phyloP scores from a whole-genome alignment of 2,113 vertebrate genomes.

The Hassar affinis region DNA sequence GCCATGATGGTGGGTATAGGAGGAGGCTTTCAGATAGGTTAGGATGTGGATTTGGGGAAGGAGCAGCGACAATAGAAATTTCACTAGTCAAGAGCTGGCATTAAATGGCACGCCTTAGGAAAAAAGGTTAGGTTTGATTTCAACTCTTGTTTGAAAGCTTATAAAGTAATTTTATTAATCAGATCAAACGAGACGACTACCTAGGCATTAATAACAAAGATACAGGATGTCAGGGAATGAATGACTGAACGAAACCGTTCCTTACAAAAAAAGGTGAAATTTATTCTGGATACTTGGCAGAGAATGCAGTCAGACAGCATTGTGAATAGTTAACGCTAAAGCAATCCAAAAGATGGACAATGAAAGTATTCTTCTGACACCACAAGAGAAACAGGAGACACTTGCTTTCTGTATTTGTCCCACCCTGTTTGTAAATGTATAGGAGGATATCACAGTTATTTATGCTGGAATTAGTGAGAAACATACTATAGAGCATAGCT shows the following conservation, averaged over 20 bases:
- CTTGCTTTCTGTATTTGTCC: conserved; percentile 5
- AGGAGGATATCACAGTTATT: not conserved
- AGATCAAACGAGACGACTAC: not conserved
- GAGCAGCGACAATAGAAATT: conserved; percentile 61
- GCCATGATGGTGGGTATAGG: conserved; percentile 47
- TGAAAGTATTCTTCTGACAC: conserved; percentile 25
- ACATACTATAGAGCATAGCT: not conserved
- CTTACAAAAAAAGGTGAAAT: conserved; percentile 22
- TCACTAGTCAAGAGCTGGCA: conserved; percentile 47
- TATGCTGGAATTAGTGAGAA: not conserved
- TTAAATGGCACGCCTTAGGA: not conserved
- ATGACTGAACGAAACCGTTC: not conserved
- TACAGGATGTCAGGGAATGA: not conserved
- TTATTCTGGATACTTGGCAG: conserved; percentile 38
- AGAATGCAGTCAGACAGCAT: conserved; percentile 26
- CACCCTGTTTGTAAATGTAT: conserved; percentile 1
- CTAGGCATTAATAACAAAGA: not conserved
- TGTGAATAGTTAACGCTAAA: conserved; percentile 21
- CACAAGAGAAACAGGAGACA: not conserved
- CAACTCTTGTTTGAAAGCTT: not conserved
- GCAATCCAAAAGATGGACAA: conserved; percentile 28
- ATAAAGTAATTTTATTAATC: not conserved
- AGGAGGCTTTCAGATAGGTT: conserved; percentile 56
- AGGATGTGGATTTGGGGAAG: conserved; percentile 62
- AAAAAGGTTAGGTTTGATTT: conserved; percentile 1